A percentile compares a stretch with the other conserved stretches of the same genome.
Evolutionary conservation across 2,113 vertebrate species (phyloP).

Genomic region (Sinocyclocheilus anophthalmus): DNA sequence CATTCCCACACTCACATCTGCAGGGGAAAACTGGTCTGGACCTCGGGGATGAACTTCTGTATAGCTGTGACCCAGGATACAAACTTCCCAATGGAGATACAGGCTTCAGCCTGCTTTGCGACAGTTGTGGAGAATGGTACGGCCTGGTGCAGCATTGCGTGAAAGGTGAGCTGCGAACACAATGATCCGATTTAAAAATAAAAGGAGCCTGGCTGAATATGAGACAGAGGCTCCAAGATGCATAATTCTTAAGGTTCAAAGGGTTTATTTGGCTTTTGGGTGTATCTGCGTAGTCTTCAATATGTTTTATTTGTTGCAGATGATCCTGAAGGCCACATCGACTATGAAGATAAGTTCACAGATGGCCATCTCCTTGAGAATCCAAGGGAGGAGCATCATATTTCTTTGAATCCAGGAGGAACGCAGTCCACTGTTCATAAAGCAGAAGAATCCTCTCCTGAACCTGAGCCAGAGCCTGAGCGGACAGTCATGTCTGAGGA

Average conservation of each 20-base stretch:
- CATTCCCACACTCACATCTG: conserved; percentile 86
- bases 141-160: conserved; percentile 88
- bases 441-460: conserved; percentile 39
- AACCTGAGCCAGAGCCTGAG: neutral
- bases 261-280: conserved; percentile 2
- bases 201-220: neutral
- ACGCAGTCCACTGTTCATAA: conserved; percentile 41
- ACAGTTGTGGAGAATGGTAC: conserved; percentile 95
- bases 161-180: conserved; percentile 78
- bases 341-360: conserved; percentile 92
- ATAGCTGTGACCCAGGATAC: conserved; percentile 82
- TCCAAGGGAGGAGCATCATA: conserved; percentile 59
- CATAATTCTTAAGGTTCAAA: neutral
- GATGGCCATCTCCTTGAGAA: conserved; percentile 75
- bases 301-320: conserved; percentile 69
- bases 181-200: neutral
- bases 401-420: conserved; percentile 56
- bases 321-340: conserved; percentile 80
- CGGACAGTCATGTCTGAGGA: conserved; percentile 38
- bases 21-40: conserved; percentile 85
- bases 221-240: neutral
- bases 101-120: conserved; percentile 87
- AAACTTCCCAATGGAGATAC: conserved; percentile 75
- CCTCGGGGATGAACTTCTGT: conserved; percentile 90
- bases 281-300: neutral